Conservation (phyloP, 2,797 vertebrate species). For the Tamandua tetradactyla region DNA sequence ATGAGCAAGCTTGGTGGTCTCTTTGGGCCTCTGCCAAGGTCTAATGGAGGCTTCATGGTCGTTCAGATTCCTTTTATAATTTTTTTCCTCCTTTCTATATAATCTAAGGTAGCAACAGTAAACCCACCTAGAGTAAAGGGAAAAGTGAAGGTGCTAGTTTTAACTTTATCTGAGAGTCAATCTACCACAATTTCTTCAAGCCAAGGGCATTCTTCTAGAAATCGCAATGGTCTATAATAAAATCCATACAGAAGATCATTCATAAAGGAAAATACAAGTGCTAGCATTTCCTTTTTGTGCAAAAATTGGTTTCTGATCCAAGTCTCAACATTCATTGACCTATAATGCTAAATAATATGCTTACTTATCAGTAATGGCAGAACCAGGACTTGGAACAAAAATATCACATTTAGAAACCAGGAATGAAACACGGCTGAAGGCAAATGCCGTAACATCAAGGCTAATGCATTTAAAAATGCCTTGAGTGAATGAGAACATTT, state of each 20-base stretch:
- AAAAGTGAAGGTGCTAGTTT: not conserved
- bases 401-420: not conserved
- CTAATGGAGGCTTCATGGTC: slow-evolving; percentile 64
- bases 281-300: slow-evolving; percentile 11
- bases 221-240: not conserved
- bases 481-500: not conserved
- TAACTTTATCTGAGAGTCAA: slow-evolving; percentile 35
- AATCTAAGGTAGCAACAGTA: slow-evolving; percentile 28
- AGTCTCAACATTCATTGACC: slow-evolving; percentile 5
- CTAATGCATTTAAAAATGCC: not conserved
- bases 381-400: not conserved
- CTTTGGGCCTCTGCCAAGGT: slow-evolving; percentile 71
- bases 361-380: not conserved
- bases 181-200: not conserved
- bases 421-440: slow-evolving; percentile 7
- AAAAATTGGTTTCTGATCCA: slow-evolving; percentile 37
- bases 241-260: slow-evolving; percentile 22
- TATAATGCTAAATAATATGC: not conserved
- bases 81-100: not conserved
- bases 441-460: not conserved
- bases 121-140: not conserved
- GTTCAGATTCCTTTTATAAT: slow-evolving; percentile 51
- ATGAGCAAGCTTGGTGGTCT: slow-evolving; percentile 78
- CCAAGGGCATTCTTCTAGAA: slow-evolving; percentile 36
- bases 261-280: slow-evolving; percentile 40